These are phyloP conservation scores for Hippasteria phrygiana DNA, from an alignment of 53 echinoderm and acorn worm genomes.

Conservation along the genomic window DNA sequence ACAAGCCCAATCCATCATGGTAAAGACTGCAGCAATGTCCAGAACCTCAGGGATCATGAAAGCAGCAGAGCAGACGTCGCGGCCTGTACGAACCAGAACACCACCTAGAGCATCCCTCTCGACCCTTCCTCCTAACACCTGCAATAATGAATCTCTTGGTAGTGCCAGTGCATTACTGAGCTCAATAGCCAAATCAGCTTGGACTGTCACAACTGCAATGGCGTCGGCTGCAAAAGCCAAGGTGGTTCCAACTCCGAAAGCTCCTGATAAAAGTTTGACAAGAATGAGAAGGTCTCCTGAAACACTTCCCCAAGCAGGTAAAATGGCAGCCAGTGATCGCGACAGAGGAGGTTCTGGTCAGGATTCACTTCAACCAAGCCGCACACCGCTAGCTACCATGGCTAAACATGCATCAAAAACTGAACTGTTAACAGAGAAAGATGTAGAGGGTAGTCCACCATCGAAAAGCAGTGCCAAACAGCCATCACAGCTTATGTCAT, in stretches of 20 bases:
- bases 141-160: constrained; percentile 54
- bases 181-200: constrained; percentile 93
- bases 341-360: constrained; percentile 22
- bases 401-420: constrained; percentile 9
- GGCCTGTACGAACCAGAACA: constrained; percentile 41
- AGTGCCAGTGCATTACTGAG: constrained; percentile 97
- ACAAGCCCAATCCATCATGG: constrained; percentile 57
- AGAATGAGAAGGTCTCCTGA: constrained; percentile 61
- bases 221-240: constrained; percentile 51
- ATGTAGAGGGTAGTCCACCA: constrained; percentile 8
- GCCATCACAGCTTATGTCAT: neutral
- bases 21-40: constrained; percentile 61
- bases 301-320: constrained; percentile 55
- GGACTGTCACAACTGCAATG: constrained; percentile 71
- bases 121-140: constrained; percentile 46
- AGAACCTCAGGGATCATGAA: constrained; percentile 54
- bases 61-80: constrained; percentile 45
- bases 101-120: constrained; percentile 55
- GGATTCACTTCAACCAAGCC: neutral
- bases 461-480: neutral
- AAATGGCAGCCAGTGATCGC: constrained; percentile 54
- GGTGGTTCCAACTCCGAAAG: constrained; percentile 51
- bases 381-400: neutral
- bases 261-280: constrained; percentile 39
- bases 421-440: neutral